Evolutionary conservation across 2,113 vertebrate species (phyloP), one percentile per base, ranked within the genome.

Genomic region (Eptatretus burgeri): DNA sequence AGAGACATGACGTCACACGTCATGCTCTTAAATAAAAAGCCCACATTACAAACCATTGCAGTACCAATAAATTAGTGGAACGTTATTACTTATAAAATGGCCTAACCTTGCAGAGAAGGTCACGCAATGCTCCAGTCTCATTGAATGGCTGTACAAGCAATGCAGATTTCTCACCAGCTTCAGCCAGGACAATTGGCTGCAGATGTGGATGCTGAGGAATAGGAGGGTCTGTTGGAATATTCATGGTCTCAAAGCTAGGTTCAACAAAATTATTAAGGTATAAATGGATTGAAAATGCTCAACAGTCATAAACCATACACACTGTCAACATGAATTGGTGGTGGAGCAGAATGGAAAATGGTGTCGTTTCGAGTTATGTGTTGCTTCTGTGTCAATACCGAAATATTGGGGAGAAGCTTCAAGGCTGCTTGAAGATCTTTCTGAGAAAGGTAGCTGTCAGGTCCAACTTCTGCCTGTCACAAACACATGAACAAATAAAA

Each of bases 401-500:
- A 60, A 60, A 60, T 60, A 20, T 60, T 60, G 67, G 82, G 78
- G 49, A 96, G 77, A 66, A 93, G 78, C 73, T 85, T 93, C 75
- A 94, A 75, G 51, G 79, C 75, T 66, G 80, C 83, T 74, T 94
- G 86, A 56, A 98, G 81, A 71, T 98, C 91, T 83, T 82, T 96
- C 72, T 93, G 85, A 63, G 83, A 81, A 66, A 98, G 74, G 70
- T 85, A 86, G 69, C 85, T 93, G 76, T 96, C 85, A 18, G 91
- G 88, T 69, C 91, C 91, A 68, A 91, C 78, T 71, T 93, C 91
- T 74, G 88, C 82, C 12, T 62, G 10, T 62, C n/a, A 62, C n/a
- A 62, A 62, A n/a, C 12, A 13, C 9, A 17, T 10, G 9, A 62
- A 19, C n/a, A 62, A 11, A 17, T 62, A 10, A 62, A 62, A 62